A percentile compares a stretch with the other conserved stretches of the same genome.
Evolutionary conservation across 2,113 vertebrate genomes (phyloP).

Genomic region (Octodon degus): DNA sequence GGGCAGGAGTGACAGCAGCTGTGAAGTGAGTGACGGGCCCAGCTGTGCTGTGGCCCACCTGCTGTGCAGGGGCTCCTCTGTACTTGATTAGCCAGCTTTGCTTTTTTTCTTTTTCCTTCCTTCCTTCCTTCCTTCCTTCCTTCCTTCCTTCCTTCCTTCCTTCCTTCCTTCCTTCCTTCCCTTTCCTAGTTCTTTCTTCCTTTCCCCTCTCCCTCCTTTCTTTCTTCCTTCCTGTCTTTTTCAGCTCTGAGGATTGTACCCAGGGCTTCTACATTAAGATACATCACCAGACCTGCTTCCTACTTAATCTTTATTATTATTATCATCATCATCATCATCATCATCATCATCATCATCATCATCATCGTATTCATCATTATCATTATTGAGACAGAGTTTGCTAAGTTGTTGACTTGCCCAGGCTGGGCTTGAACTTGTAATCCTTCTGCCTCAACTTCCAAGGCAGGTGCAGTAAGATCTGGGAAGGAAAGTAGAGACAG

Average conservation of each 20-base stretch:
- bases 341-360: too few species aligned
- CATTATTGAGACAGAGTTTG: neutral
- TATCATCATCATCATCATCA: too few species aligned
- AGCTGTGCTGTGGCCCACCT: neutral
- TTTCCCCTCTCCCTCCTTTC: too few species aligned
- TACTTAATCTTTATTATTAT: neutral
- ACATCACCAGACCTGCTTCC: neutral
- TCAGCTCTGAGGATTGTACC: neutral
- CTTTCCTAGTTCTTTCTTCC: neutral
- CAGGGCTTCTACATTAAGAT: neutral
- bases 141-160: neutral
- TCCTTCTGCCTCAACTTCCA: neutral
- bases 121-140: neutral
- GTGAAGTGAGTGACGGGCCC: accelerated
- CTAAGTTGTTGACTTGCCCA: neutral
- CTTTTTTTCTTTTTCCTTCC: neutral
- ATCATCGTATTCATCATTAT: too few species aligned
- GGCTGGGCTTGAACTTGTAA: neutral
- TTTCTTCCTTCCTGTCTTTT: neutral
- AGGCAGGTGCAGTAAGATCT: neutral
- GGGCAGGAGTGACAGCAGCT: neutral
- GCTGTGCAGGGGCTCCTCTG: neutral
- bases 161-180: neutral
- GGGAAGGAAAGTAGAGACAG: neutral
- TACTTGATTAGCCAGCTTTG: neutral